These are phyloP conservation scores for Podarcis muralis DNA, from an alignment of 2,113 vertebrate genomes.

Conservation along the genomic window DNA sequence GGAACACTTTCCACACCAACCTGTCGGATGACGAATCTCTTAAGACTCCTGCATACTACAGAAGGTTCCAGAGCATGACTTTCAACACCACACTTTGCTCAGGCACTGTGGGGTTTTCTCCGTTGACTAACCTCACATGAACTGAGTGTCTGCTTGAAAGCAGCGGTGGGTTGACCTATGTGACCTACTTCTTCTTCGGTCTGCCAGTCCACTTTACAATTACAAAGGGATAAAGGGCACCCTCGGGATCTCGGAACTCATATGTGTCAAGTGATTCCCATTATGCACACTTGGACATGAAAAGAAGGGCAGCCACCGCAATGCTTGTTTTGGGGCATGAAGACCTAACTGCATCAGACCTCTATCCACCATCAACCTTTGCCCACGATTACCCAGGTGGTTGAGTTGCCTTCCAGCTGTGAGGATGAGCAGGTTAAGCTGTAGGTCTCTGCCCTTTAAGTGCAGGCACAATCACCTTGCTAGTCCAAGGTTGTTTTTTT, in stretches of 20 bases:
- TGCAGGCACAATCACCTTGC: not conserved
- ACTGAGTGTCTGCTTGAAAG: not conserved
- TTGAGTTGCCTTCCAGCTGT: not conserved
- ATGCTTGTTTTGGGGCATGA: not conserved
- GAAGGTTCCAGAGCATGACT: not conserved
- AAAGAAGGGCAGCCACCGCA: not conserved
- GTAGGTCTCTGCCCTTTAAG: not conserved
- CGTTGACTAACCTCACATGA: not conserved
- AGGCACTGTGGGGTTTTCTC: not conserved
- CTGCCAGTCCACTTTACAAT: not conserved
- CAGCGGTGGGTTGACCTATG: too few species aligned
- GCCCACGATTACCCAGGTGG: not conserved
- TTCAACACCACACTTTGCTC: not conserved
- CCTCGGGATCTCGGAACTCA: not conserved
- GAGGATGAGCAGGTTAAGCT: not conserved
- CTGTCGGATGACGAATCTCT: not conserved
- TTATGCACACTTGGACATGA: not conserved
- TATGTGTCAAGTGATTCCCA: not conserved
- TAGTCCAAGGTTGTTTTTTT: not conserved
- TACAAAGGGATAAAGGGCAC: not conserved
- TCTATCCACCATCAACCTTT: not conserved
- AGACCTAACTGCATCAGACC: not conserved
- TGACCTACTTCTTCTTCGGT: not conserved
- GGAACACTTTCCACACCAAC: not conserved
- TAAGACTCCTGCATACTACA: not conserved